Evolutionary conservation across 2,113 vertebrate species (phyloP).

Genomic region (Rafetus swinhoei): DNA sequence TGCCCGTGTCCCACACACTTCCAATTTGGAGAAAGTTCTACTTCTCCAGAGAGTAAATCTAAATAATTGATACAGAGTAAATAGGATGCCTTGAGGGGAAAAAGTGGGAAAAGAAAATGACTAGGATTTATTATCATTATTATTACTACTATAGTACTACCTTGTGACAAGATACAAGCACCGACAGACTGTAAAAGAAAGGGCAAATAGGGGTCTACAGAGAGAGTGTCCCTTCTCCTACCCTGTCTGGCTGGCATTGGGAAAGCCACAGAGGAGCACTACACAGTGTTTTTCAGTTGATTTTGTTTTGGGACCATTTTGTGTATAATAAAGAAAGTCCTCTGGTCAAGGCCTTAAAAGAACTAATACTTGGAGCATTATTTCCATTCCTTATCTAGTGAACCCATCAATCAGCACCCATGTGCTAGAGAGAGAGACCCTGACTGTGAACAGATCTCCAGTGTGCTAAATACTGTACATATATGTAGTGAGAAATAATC

Average conservation of each 20-base stretch:
- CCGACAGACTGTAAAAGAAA: neutral
- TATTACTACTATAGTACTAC: neutral
- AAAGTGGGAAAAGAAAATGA: neutral
- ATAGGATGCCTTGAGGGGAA: neutral
- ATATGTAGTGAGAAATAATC: neutral
- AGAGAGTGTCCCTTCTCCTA: neutral
- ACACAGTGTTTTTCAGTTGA: neutral
- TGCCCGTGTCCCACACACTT: neutral
- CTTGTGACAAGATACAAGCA: neutral
- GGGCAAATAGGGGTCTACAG: neutral
- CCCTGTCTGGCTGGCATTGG: neutral
- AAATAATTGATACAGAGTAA: slow-evolving; percentile 12
- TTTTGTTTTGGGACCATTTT: neutral
- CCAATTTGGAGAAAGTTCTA: slow-evolving; percentile 12
- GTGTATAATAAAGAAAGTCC: neutral
- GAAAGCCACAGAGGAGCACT: neutral
- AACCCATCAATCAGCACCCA: neutral
- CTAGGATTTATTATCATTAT: neutral
- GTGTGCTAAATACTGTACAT: neutral
- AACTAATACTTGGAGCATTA: neutral
- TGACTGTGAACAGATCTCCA: neutral
- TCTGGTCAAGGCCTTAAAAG: neutral
- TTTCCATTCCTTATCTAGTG: neutral
- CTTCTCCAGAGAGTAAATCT: neutral
- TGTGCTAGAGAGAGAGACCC: neutral